phyloP scores from a whole-genome alignment of 2,797 vertebrate species.

The Graptemys geographica region DNA sequence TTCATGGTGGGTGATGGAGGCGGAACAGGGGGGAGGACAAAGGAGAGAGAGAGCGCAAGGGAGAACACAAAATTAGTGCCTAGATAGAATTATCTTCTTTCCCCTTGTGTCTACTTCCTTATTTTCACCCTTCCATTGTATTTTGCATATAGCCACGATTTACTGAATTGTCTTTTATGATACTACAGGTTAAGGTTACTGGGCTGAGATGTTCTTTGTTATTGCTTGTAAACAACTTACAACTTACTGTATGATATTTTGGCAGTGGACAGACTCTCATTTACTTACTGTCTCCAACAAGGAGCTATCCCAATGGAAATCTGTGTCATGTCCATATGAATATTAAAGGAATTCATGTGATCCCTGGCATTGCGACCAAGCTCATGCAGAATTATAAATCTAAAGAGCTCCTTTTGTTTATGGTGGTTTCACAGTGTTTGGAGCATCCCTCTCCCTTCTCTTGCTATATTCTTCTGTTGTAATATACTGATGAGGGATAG shows the following conservation, averaged over 20 bases:
- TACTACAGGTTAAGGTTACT: neutral
- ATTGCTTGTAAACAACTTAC: neutral
- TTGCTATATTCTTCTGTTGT: neutral
- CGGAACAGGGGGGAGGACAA: constrained; percentile 30
- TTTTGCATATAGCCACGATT: neutral
- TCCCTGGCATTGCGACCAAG: neutral
- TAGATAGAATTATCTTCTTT: neutral
- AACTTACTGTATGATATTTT: neutral
- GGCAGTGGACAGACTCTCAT: neutral
- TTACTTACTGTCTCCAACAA: neutral
- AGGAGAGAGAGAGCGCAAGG: neutral
- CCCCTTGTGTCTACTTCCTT: neutral
- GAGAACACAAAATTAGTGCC: constrained; percentile 4
- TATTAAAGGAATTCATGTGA: neutral
- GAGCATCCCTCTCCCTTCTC: neutral
- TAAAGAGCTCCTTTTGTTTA: constrained; percentile 5
- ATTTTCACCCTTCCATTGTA: neutral
- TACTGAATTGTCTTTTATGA: neutral
- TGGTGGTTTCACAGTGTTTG: constrained; percentile 3
- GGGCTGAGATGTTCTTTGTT: neutral
- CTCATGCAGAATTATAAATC: neutral
- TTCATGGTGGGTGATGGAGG: constrained; percentile 71
- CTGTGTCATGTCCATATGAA: neutral
- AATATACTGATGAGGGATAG: neutral
- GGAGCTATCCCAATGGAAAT: constrained; percentile 17